Conservation (phyloP, 2,888 invertebrate genomes). For the Chymomyza caudatula region DNA sequence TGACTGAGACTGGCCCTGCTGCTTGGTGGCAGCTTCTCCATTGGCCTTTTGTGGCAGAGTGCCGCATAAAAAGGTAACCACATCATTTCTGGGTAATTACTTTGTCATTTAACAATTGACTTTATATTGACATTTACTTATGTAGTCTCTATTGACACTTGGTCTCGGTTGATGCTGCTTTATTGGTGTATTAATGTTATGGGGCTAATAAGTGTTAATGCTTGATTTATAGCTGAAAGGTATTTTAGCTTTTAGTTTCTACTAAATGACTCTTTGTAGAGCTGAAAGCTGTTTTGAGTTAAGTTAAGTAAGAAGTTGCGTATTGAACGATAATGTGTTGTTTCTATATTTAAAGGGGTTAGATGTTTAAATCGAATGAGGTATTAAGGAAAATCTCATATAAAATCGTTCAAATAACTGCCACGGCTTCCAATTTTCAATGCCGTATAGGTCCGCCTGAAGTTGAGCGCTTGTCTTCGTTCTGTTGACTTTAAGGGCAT, state of each 20-base stretch:
- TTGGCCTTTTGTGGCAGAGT: conserved; percentile 2
- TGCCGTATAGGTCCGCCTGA: too few relatives aligned
- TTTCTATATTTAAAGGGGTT: too few relatives aligned
- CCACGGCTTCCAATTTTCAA: too few relatives aligned
- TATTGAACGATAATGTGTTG: too few relatives aligned
- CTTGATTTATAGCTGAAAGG: not conserved
- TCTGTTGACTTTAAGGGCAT: too few relatives aligned
- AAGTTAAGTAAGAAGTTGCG: too few relatives aligned
- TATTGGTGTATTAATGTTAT: conserved; percentile 1
- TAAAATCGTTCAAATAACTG: too few relatives aligned
- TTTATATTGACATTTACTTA: conserved; percentile 47
- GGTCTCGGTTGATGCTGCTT: not conserved
- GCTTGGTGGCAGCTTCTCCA: conserved; percentile 27
- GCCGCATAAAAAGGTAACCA: conserved; percentile 40
- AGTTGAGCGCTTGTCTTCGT: too few relatives aligned
- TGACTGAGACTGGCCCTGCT: conserved; percentile 24
- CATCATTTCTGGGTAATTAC: conserved; percentile 62
- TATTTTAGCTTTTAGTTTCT: not conserved
- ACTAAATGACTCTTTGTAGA: not conserved
- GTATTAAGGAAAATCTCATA: too few relatives aligned
- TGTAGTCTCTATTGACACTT: not conserved
- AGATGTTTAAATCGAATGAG: too few relatives aligned
- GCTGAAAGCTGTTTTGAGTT: too few relatives aligned
- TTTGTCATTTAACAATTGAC: conserved; percentile 58
- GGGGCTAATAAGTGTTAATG: conserved; percentile 21